Conservation (phyloP, 1,140 invertebrate genomes). For the Acromyrmex charruanus region DNA sequence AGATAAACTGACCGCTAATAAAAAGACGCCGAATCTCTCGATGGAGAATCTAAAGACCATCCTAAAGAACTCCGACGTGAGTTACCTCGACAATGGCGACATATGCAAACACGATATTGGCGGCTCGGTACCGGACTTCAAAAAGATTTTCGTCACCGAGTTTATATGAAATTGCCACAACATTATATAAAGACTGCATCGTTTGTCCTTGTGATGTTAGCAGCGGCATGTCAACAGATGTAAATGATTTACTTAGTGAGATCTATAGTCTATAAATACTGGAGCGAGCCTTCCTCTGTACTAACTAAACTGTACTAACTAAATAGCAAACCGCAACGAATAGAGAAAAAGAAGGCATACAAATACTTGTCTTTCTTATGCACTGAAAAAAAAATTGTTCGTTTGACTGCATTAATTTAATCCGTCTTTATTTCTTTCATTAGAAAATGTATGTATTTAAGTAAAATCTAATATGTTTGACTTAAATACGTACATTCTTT, state of each 20-base stretch:
- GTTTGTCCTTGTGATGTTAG: conserved; percentile 6
- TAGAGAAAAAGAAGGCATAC: too few relatives aligned
- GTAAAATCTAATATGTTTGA: too few relatives aligned
- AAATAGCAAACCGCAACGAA: too few relatives aligned
- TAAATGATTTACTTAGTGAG: not conserved
- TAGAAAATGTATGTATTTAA: too few relatives aligned
- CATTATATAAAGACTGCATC: not conserved
- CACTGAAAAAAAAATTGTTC: too few relatives aligned
- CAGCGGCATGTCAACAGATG: not conserved
- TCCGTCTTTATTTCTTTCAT: too few relatives aligned
- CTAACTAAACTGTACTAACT: too few relatives aligned
- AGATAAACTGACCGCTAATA: conserved; percentile 78
- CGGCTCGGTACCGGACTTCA: conserved; percentile 87
- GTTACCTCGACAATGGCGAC: conserved; percentile 82
- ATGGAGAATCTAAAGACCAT: conserved; percentile 81
- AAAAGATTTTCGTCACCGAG: conserved; percentile 87
- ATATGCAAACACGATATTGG: conserved; percentile 84
- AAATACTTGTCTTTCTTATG: too few relatives aligned
- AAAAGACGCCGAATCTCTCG: conserved; percentile 76
- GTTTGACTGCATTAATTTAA: too few relatives aligned
- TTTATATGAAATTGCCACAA: conserved; percentile 82
- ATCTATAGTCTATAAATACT: not conserved
- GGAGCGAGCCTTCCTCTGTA: too few relatives aligned
- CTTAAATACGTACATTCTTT: too few relatives aligned
- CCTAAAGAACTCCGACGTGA: conserved; percentile 78